A percentile compares a stretch with the other conserved stretches of the same genome.
phyloP scores from a whole-genome alignment of 2,113 vertebrate species.

The Ondatra zibethicus region DNA sequence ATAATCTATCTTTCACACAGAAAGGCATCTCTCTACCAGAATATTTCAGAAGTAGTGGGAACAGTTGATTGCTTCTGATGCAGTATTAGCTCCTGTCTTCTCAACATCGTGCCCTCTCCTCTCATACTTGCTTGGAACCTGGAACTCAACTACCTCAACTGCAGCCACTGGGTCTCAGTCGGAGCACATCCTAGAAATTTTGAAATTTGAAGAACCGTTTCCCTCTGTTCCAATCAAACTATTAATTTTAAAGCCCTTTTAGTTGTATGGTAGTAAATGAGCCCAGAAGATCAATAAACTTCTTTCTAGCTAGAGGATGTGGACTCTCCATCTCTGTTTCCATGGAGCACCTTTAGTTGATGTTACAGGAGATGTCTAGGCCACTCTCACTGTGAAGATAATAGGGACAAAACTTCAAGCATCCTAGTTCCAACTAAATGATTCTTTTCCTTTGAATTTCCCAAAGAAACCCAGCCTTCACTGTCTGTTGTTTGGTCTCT shows the following conservation, averaged over 20 bases:
- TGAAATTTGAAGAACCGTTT: not conserved
- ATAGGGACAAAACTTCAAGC: not conserved
- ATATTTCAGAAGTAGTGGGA: not conserved
- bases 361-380: not conserved
- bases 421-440: not conserved
- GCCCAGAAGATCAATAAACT: not conserved
- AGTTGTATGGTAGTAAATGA: not conserved
- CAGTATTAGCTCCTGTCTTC: not conserved
- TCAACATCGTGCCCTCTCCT: not conserved
- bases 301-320: not conserved
- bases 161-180: not conserved
- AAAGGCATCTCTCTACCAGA: not conserved
- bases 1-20: not conserved
- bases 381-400: fast-evolving
- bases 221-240: not conserved
- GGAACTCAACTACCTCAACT: not conserved
- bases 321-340: not conserved
- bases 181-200: not conserved
- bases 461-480: not conserved
- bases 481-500: not conserved
- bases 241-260: not conserved
- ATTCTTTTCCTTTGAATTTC: not conserved
- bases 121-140: not conserved
- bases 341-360: not conserved
- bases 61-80: not conserved